Conservation (phyloP, 2,888 invertebrate genomes). For the Drosophila quasianomalipes region DNA sequence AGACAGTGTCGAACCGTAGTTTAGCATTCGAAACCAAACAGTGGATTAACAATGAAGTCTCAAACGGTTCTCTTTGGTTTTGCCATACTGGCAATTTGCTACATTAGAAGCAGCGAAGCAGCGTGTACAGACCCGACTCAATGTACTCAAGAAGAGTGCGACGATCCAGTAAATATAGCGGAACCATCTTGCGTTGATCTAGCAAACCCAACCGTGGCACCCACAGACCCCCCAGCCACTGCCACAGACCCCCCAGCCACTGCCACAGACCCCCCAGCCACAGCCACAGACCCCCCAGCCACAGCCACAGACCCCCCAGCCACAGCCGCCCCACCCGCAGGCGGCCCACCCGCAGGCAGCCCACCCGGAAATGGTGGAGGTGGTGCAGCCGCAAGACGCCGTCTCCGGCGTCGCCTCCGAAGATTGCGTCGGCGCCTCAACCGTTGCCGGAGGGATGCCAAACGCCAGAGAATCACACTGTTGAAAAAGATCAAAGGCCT, state of each 20-base stretch:
- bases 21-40: background rate
- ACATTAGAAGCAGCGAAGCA: background rate
- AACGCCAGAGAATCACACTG: background rate
- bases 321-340: too few species aligned
- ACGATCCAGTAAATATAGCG: too few species aligned
- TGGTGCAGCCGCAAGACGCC: background rate
- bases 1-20: background rate
- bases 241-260: too few species aligned
- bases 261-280: too few species aligned
- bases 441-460: background rate
- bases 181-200: too few species aligned
- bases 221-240: too few species aligned
- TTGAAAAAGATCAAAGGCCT: constrained; percentile 2
- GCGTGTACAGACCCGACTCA: too few species aligned
- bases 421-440: background rate
- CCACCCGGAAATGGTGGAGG: background rate
- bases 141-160: too few species aligned
- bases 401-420: constrained; percentile 14
- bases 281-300: background rate
- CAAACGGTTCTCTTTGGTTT: background rate
- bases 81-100: background rate
- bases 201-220: too few species aligned
- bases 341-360: too few species aligned
- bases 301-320: background rate
- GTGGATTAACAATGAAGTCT: background rate